Evolutionary conservation across 2,113 vertebrate species (phyloP).

Genomic region (Peromyscus californicus): DNA sequence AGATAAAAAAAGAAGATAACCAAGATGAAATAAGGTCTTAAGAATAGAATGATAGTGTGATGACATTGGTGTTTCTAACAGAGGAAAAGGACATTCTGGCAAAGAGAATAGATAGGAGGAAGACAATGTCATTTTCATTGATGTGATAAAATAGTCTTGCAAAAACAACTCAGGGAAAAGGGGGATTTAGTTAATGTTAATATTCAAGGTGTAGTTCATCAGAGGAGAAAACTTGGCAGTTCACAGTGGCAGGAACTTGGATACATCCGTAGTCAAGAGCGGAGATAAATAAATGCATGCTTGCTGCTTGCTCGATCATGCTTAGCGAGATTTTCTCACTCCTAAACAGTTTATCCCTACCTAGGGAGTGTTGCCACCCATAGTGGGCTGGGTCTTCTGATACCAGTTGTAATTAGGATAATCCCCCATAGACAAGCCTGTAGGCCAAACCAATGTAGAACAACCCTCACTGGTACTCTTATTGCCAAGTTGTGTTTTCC

Average conservation of each 20-base stretch:
- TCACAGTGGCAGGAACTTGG: neutral
- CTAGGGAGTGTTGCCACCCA: neutral
- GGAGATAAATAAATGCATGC: neutral
- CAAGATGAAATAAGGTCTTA: neutral
- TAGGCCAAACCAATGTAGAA: neutral
- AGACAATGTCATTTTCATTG: neutral
- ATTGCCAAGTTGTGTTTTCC: neutral
- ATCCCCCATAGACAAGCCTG: neutral
- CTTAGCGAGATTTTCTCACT: neutral
- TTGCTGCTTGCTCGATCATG: neutral
- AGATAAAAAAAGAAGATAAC: neutral
- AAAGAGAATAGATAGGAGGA: neutral
- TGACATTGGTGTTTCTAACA: neutral
- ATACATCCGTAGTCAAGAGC: neutral
- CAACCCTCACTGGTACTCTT: neutral
- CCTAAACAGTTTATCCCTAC: neutral
- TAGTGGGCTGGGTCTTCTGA: neutral
- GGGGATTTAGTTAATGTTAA: too few relatives aligned
- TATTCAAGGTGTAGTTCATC: neutral
- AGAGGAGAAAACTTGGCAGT: neutral
- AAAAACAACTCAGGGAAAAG: neutral
- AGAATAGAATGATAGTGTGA: too few relatives aligned
- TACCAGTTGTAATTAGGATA: neutral
- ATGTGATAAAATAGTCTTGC: neutral
- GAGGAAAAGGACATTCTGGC: neutral